Evolutionary conservation across 2,797 vertebrate genomes (phyloP).

Genomic region (Lycodopsis pacificus): DNA sequence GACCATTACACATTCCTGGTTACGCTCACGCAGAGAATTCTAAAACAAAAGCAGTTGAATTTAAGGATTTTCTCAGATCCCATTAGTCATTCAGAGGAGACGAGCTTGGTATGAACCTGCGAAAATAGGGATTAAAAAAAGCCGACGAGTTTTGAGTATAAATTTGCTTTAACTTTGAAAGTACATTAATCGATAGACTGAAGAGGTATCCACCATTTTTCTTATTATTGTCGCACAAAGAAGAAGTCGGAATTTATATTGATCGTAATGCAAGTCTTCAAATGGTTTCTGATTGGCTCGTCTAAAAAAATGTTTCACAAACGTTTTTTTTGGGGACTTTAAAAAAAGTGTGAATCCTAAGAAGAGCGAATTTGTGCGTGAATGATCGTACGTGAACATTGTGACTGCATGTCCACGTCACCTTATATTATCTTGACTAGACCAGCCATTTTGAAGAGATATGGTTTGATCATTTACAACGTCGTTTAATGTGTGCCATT

Average conservation of each 20-base stretch:
- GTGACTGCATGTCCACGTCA: background rate
- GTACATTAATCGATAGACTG: background rate
- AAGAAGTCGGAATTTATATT: slow-evolving; percentile 7
- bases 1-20: slow-evolving; percentile 44
- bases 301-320: background rate
- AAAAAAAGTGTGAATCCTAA: no score
- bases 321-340: background rate
- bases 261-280: slow-evolving; percentile 10
- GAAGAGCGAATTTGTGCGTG: background rate
- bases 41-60: slow-evolving; percentile 36
- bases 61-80: slow-evolving; percentile 22
- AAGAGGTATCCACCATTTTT: background rate
- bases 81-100: slow-evolving; percentile 21
- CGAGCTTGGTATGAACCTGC: background rate
- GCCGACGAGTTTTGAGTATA: background rate
- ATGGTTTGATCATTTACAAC: background rate
- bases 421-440: background rate
- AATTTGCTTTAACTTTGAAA: slow-evolving; percentile 23
- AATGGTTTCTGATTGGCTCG: slow-evolving; percentile 32
- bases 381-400: no score
- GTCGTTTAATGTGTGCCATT: no score
- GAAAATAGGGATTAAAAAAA: slow-evolving; percentile 12
- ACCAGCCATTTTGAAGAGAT: no score
- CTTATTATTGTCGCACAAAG: slow-evolving; percentile 9
- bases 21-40: slow-evolving; percentile 27